Base-by-base conservation (phyloP, 2,113 vertebrate species). In the Oreotrochilus melanogaster region DNA sequence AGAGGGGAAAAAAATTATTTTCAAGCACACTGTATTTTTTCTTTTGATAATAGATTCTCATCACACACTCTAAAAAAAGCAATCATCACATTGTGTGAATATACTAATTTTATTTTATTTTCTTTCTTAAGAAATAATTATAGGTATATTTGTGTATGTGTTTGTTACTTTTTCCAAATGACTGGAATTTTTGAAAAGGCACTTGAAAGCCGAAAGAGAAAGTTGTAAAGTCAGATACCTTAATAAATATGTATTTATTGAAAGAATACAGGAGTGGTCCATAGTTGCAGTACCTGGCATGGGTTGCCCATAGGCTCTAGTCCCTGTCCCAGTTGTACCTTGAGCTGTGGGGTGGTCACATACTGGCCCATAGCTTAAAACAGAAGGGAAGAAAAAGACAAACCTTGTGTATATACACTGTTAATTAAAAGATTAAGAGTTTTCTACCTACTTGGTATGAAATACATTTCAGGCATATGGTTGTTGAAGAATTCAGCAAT, bases 261-360 rank as follows among this genome's bases (percentile, higher is more conserved):
- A 48, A 73, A 69, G 15, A 39, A 27, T 1, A 51, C 9, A 48
- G 22, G 8, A 37, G 7, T 18, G 10, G 2, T 2, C 43, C 4
- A 31, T 6, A 4, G 8, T 8, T 89, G 5, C 39, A 39, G 39
- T 13, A 39, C 9, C 43, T 83, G 19, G 1, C 18, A 47, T 1
- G 3, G 9, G 15, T 86, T 3, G 1, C 9, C 4, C 1, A 1
- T 31, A 31, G 10, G 3, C 10, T 73, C 7, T 21, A 81, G 4
- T 24, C 4, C 9, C 8, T 25, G 3, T 3, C 4, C 27, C 7
- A 6, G 0, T 0, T 18, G 7, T 14, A 7, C 27, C 43, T 22
- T 28, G 45, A 37, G 9, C 6, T 43, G 7, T 18, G 16, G 5
- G 4, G 28, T n/a, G 11, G 22, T 17, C 2, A 30, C 10, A 6